Evolutionary conservation across 2,888 invertebrate genomes (phyloP).

Genomic region (Ophonus ardosiacus): DNA sequence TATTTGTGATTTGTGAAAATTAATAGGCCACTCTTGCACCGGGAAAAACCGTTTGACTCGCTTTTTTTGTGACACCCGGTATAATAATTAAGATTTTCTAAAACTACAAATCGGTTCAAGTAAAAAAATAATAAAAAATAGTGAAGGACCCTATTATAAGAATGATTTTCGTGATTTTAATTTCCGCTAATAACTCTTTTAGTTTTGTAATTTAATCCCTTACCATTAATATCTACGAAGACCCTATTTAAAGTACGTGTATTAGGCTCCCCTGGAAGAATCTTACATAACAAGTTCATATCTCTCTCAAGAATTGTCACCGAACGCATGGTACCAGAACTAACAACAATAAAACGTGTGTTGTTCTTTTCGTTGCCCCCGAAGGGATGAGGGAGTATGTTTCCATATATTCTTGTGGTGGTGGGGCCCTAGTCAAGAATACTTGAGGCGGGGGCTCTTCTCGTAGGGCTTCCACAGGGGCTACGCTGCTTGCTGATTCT

Average conservation of each 20-base stretch:
- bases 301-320: constrained; percentile 29
- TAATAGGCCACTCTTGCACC: no score
- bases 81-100: no score
- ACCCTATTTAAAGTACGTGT: not conserved
- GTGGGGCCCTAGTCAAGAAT: constrained; percentile 35
- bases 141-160: no score
- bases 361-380: not conserved
- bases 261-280: constrained; percentile 22
- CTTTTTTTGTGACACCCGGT: no score
- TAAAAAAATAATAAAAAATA: not conserved
- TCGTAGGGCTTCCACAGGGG: constrained; percentile 56
- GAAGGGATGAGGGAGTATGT: constrained; percentile 39
- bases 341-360: not conserved
- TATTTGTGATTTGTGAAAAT: no score
- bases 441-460: constrained; percentile 47
- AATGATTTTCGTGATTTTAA: no score
- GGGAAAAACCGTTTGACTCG: no score
- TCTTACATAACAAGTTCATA: constrained; percentile 7
- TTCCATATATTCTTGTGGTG: constrained; percentile 59
- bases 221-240: not conserved
- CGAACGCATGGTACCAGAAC: constrained; percentile 4
- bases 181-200: no score
- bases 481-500: constrained; percentile 1
- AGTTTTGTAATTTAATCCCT: not conserved
- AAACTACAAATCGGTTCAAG: no score